Percentiles rank a stretch among this genome's conserved stretches.
Conservation (phyloP, 2,113 vertebrate species). For the Macquaria ambigua region DNA sequence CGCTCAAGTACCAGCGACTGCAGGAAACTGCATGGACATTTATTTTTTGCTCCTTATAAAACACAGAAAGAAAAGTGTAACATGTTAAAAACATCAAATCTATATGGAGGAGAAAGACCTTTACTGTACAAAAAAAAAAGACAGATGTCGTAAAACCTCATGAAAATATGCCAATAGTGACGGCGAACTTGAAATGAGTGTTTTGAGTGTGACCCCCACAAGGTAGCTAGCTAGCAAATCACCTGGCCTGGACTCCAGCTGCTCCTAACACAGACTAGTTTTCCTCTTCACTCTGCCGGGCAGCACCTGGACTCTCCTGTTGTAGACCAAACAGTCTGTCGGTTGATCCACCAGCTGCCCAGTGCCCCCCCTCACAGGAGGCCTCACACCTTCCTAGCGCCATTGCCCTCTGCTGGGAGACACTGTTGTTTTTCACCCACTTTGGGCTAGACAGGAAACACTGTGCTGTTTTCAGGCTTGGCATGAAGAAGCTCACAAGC, state of each 20-base stretch:
- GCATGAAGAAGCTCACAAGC: conserved; percentile 50
- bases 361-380: neutral
- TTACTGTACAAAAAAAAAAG: conserved; percentile 71
- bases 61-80: conserved; percentile 50
- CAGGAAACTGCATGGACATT: conserved; percentile 75
- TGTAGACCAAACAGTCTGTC: conserved; percentile 56
- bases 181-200: conserved; percentile 67
- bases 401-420: conserved; percentile 51
- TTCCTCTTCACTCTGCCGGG: conserved; percentile 41
- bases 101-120: conserved; percentile 64
- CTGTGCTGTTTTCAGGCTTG: conserved; percentile 59
- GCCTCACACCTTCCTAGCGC: conserved; percentile 30
- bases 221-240: conserved; percentile 57
- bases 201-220: conserved; percentile 57
- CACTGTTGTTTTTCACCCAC: conserved; percentile 55
- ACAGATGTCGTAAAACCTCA: conserved; percentile 61
- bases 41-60: conserved; percentile 43
- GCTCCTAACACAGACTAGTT: conserved; percentile 37
- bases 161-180: conserved; percentile 74
- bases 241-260: conserved; percentile 54
- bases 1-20: conserved; percentile 70
- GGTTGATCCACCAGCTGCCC: conserved; percentile 45
- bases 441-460: conserved; percentile 61
- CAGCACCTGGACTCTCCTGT: conserved; percentile 50
- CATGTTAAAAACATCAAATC: conserved; percentile 58